Conservation (phyloP, 1,140 invertebrate species). For the Drosophila pruinosa region DNA sequence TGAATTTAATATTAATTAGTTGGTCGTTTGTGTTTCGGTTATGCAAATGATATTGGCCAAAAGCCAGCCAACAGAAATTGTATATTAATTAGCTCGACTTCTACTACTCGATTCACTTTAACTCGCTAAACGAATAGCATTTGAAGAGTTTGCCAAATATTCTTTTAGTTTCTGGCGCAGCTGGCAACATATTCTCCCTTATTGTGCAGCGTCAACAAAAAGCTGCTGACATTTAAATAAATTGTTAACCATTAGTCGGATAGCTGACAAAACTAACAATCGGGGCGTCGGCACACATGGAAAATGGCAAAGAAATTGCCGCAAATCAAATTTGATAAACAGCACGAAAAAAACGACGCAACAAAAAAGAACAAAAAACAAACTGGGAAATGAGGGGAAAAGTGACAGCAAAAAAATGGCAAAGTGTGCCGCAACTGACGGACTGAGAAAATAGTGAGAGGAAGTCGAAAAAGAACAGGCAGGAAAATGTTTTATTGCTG, state of each 20-base stretch:
- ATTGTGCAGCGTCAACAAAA: conserved; percentile 28
- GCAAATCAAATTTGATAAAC: conserved; percentile 81
- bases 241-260: conserved; percentile 68
- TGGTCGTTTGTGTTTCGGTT: conserved; percentile 60
- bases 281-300: conserved; percentile 51
- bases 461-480: conserved; percentile 32
- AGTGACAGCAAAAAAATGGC: conserved; percentile 77
- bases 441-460: conserved; percentile 36
- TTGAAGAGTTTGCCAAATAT: background rate
- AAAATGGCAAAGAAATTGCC: conserved; percentile 78
- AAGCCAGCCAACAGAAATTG: conserved; percentile 35
- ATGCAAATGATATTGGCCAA: conserved; percentile 57
- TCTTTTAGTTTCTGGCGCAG: background rate
- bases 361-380: conserved; percentile 42
- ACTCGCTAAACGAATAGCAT: background rate
- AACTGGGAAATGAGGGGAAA: conserved; percentile 56
- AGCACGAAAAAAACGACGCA: conserved; percentile 16
- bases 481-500: conserved; percentile 81
- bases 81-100: conserved; percentile 60
- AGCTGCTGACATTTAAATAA: conserved; percentile 78
- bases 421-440: conserved; percentile 75
- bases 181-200: conserved; percentile 2
- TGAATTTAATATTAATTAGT: conserved; percentile 79
- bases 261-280: conserved; percentile 66
- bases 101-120: background rate